Evolutionary conservation across 1,140 invertebrate genomes (phyloP).

Genomic region (Drosophila punjabiensis): DNA sequence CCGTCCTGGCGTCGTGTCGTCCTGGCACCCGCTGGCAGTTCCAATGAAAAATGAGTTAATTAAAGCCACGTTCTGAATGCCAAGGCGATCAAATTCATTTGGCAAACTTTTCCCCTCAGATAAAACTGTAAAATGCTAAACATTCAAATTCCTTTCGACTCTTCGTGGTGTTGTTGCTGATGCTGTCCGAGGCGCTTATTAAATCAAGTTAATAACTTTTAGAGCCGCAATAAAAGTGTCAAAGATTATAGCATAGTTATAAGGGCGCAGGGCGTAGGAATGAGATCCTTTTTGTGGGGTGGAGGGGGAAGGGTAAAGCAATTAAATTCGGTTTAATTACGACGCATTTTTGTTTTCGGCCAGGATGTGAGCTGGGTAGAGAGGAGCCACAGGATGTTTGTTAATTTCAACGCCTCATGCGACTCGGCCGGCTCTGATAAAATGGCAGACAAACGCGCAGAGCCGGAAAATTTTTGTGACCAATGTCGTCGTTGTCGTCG

Average conservation of each 20-base stretch:
- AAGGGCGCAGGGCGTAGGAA: slow-evolving; percentile 29
- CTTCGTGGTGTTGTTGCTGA: not conserved
- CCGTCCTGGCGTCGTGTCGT: slow-evolving; percentile 7
- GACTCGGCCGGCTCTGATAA: slow-evolving; percentile 65
- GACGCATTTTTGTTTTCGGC: slow-evolving; percentile 70
- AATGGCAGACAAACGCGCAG: slow-evolving; percentile 71
- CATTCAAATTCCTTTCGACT: slow-evolving; percentile 44
- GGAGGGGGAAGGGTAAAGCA: slow-evolving; percentile 67
- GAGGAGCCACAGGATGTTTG: slow-evolving; percentile 64
- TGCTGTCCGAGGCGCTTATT: slow-evolving; percentile 74
- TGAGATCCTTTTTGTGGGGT: not conserved
- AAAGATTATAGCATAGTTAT: slow-evolving; percentile 84
- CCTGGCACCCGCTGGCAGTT: slow-evolving; percentile 51
- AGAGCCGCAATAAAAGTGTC: slow-evolving; percentile 84
- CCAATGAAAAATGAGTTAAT: slow-evolving; percentile 85
- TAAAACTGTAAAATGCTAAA: slow-evolving; percentile 74
- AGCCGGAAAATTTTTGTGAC: slow-evolving; percentile 79
- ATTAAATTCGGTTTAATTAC: slow-evolving; percentile 84
- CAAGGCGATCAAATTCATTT: slow-evolving; percentile 74
- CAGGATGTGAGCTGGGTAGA: slow-evolving; percentile 6
- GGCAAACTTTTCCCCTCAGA: slow-evolving; percentile 61
- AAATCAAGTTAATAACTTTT: slow-evolving; percentile 85
- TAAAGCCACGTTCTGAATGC: slow-evolving; percentile 76
- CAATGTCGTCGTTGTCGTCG: slow-evolving; percentile 46
- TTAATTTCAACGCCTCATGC: slow-evolving; percentile 82